Percentiles rank a stretch among this genome's conserved stretches.
Evolutionary conservation across 1,140 invertebrate species (phyloP).

Genomic region (Helicoverpa zea): DNA sequence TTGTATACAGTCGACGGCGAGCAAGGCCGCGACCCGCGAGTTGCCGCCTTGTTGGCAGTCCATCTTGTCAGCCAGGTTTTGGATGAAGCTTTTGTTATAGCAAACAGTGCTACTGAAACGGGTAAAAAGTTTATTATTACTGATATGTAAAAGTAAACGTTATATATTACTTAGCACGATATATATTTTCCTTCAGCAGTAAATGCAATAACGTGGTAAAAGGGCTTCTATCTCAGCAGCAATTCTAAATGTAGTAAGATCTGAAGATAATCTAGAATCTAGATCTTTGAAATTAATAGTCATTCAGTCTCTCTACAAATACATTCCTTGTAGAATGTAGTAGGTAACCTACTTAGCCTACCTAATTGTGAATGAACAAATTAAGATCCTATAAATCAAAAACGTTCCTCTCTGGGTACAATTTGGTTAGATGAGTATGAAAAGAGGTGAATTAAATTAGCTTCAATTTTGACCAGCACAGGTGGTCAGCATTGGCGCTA

Average conservation of each 20-base stretch:
- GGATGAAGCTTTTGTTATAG: slow-evolving; percentile 77
- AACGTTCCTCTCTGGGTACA: not conserved
- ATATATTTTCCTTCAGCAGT: too few species aligned
- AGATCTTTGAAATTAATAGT: too few species aligned
- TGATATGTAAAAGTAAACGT: too few species aligned
- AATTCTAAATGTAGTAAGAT: too few species aligned
- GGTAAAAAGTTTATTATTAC: slow-evolving; percentile 54
- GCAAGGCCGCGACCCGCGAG: slow-evolving; percentile 54
- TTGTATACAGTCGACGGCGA: slow-evolving; percentile 48
- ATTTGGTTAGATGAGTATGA: not conserved
- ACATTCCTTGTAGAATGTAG: too few species aligned
- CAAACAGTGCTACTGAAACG: slow-evolving; percentile 69
- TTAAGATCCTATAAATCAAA: not conserved
- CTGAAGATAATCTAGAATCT: too few species aligned
- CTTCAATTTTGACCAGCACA: slow-evolving; percentile 47
- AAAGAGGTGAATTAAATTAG: slow-evolving; percentile 3
- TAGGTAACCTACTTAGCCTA: too few species aligned
- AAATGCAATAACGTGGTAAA: too few species aligned
- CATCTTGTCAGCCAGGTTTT: slow-evolving; percentile 78
- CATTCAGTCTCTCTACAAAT: too few species aligned
- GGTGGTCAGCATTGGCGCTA: slow-evolving; percentile 73
- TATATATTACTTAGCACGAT: too few species aligned
- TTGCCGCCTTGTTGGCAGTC: slow-evolving; percentile 67
- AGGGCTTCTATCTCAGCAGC: too few species aligned
- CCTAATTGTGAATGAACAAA: not conserved